Base-by-base conservation (phyloP, 2,888 invertebrate species). In the Phorcus lineatus region DNA sequence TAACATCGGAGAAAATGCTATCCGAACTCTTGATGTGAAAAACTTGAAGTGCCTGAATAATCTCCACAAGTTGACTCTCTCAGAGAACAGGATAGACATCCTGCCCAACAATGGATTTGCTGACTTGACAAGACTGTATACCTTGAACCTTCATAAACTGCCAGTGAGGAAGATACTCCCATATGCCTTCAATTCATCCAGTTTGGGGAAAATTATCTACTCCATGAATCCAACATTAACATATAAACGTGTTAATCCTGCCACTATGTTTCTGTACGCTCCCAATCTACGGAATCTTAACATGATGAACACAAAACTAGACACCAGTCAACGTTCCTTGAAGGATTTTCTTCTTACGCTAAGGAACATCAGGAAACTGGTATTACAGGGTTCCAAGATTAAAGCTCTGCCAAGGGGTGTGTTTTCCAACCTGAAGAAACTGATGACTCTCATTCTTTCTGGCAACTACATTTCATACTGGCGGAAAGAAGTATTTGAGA, bases 131-230 rank as follows among this genome's bases (percentile, higher is more conserved):
- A 76, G 31, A n/a, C 55, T 76, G 9, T 17, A 76, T 0, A 55
- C 28, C 17, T n/a, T 76, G 28, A n/a, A 76, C 6, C 28, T 76
- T n/a, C 28, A 70, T 2, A 9, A 1, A 31, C 31, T 28, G 1
- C 28, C 28, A n/a, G 55, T 76, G 19, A 76, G 28, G 19, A 24
- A 19, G 16, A 76, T 76, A 22, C 22, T 16, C n/a, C 31, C 28
- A 16, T 22, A 55, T 53, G 76, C 76, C 28, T 76, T 76, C 36
- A 76, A 76, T 17, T 76, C 76, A 13, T 22, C 54, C n/a, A 53
- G 54, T 76, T 31, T 76, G 16, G 24, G 6, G 6, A 53, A 31
- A 17, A 17, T 54, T 0, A 22, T 17, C 31, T 55, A 55, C 28
- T 16, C 76, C 17, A 76, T 55, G 1, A 76, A 76, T 40, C 76